These are phyloP conservation scores for Psittacula cyanocephala DNA, from an alignment of 2,113 vertebrate genomes.

Conservation along the genomic window DNA sequence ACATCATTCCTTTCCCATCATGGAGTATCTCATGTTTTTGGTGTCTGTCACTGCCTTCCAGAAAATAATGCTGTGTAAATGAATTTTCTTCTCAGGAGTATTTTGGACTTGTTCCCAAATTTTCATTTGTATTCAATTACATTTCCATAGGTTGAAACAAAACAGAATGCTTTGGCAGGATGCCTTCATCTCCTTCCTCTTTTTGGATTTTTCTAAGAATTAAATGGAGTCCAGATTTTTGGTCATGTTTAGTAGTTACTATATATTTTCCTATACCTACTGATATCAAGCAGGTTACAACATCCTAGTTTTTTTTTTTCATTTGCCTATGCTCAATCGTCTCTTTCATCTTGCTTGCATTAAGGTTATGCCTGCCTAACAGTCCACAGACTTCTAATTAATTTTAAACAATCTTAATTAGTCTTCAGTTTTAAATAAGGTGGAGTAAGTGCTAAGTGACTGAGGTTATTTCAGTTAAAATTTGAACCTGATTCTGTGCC, in stretches of 20 bases:
- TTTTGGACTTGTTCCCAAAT: not conserved
- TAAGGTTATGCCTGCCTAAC: not conserved
- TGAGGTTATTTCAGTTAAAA: not conserved
- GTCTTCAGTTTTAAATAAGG: not conserved
- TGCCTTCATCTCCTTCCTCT: not conserved
- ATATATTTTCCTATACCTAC: not conserved
- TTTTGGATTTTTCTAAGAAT: not conserved
- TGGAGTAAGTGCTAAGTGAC: not conserved
- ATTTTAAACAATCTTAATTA: not conserved
- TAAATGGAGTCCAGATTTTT: not conserved
- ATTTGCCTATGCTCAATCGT: not conserved
- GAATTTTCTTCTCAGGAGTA: not conserved
- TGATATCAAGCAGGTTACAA: not conserved
- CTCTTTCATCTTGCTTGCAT: not conserved
- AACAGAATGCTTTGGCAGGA: not conserved
- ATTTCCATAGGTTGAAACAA: not conserved
- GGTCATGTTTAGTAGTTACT: not conserved
- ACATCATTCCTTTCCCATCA: not conserved
- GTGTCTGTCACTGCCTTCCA: not conserved
- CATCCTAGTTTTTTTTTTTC: not conserved
- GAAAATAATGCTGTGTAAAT: not conserved
- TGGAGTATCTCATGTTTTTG: not conserved
- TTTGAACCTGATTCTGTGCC: not conserved
- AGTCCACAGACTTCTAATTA: not conserved
- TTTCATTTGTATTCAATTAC: not conserved